Evolutionary conservation across 2,888 invertebrate species (phyloP), one percentile per base, ranked within the genome.

Genomic region (Acanthococcus lagerstroemiae): DNA sequence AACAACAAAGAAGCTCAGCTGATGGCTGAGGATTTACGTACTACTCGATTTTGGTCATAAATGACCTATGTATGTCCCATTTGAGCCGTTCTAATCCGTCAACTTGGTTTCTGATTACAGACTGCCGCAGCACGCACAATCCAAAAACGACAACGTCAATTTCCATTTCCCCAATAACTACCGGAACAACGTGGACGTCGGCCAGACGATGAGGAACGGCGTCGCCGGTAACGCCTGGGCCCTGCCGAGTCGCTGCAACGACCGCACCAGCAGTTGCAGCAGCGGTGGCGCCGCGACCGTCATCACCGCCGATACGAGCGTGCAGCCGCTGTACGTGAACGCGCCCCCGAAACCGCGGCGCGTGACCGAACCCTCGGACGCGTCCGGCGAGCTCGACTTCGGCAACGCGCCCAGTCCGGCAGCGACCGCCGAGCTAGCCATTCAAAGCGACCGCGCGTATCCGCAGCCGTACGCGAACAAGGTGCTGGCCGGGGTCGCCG

Each of bases 321-420:
- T 60, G 4, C 86, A 87, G 73, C 89, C 91, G 0, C 81, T 91
- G 1, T 93, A 93, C 74, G 91, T 89, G 1, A 92, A 92, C 76
- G 91, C 92, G 3, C 91, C 91, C 12, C 91, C 92, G 0, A 92
- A 92, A 74, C 91, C 92, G 0, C 80, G 89, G 73, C 81, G 91
- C 63, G 82, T 88, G 37, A 66, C 58, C 9, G 69, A 69, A 37
- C 30, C 67, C 21, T 57, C 66, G 26, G 66, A 66, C n/a, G 24
- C 26, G 37, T 54, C 54, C 21, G 37, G 24, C 37, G 65, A 65
- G n/a, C 27, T 44, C 7, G 44, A 21, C 6, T 30, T 37, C 6
- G 6, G 25, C 12, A 67, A 12, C 24, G 57, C 27, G 45, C 56
- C 26, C 55, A 65, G 45, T 57, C 55, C 65, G 54, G 67, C 69